phyloP scores from a whole-genome alignment of 1,140 invertebrate species.

The Eubasilissa regina region DNA sequence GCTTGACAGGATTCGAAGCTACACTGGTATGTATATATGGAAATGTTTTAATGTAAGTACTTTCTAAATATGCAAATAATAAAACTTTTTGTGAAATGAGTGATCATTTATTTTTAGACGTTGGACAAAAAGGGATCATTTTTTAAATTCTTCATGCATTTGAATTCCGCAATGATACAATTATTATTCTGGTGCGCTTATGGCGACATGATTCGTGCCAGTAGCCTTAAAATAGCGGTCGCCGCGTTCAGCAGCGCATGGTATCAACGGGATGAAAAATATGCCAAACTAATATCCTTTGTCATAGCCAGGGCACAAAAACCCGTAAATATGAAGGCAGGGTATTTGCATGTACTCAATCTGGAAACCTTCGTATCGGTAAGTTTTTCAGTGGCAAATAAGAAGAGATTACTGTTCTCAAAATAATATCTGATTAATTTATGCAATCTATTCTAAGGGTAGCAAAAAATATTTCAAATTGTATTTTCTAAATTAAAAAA shows the following conservation, averaged over 20 bases:
- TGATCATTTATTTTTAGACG: slow-evolving; percentile 45
- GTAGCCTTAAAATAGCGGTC: slow-evolving; percentile 60
- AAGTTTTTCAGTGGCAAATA: slow-evolving; percentile 14
- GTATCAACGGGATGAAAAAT: slow-evolving; percentile 50
- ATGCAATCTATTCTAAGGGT: too few relatives aligned
- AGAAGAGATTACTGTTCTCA: too few relatives aligned
- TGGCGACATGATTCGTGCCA: slow-evolving; percentile 38
- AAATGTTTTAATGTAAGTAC: not conserved
- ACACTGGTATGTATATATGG: slow-evolving; percentile 47
- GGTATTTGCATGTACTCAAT: slow-evolving; percentile 34
- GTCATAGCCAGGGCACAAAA: slow-evolving; percentile 63
- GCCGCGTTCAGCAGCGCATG: slow-evolving; percentile 62
- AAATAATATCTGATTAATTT: too few relatives aligned
- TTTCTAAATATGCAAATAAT: not conserved
- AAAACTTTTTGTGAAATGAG: not conserved
- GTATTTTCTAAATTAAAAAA: too few relatives aligned
- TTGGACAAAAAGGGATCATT: slow-evolving; percentile 40
- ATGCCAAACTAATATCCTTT: slow-evolving; percentile 59
- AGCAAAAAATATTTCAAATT: too few relatives aligned
- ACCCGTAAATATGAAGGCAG: slow-evolving; percentile 64
- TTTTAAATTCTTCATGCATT: slow-evolving; percentile 40
- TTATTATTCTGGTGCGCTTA: slow-evolving; percentile 54
- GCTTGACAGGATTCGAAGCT: slow-evolving; percentile 56
- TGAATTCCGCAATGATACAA: slow-evolving; percentile 38
- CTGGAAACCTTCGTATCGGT: slow-evolving; percentile 51